Evolutionary conservation across 2,888 invertebrate species (phyloP).

Genomic region (Eristalis arbustorum): DNA sequence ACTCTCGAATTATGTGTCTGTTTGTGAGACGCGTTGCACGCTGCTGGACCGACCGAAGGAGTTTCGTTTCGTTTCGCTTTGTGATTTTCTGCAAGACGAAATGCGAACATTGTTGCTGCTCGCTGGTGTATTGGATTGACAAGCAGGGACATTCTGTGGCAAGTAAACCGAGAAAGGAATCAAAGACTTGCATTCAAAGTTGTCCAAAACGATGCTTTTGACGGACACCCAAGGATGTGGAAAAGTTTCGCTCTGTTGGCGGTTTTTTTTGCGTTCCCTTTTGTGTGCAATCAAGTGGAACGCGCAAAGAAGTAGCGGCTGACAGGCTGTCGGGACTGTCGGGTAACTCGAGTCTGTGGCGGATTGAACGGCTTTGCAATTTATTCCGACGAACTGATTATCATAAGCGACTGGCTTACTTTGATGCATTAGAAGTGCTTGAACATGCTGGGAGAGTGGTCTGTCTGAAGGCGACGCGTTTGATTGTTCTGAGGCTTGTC

Average conservation of each 20-base stretch:
- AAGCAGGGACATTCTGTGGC: slow-evolving; percentile 39
- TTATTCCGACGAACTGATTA: neutral
- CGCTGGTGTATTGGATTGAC: slow-evolving; percentile 27
- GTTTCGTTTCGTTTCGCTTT: slow-evolving; percentile 53
- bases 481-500: too few relatives aligned
- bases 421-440: neutral
- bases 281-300: neutral
- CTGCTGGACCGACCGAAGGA: slow-evolving; percentile 40
- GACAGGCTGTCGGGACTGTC: neutral
- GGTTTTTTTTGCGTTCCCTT: neutral
- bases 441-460: neutral
- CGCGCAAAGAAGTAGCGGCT: neutral
- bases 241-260: neutral
- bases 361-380: neutral
- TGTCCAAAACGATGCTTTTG: neutral
- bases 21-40: slow-evolving; percentile 37
- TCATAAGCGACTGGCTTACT: neutral
- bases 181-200: slow-evolving; percentile 3
- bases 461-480: neutral
- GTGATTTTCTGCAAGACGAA: slow-evolving; percentile 16
- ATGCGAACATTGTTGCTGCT: neutral
- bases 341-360: neutral
- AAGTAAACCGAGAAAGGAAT: neutral
- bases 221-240: neutral
- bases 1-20: slow-evolving; percentile 61